Percentiles rank a stretch among this genome's conserved stretches.
These are phyloP conservation scores for Drosophila prostipennis DNA, from an alignment of 2,888 invertebrate species.

Conservation along the genomic window DNA sequence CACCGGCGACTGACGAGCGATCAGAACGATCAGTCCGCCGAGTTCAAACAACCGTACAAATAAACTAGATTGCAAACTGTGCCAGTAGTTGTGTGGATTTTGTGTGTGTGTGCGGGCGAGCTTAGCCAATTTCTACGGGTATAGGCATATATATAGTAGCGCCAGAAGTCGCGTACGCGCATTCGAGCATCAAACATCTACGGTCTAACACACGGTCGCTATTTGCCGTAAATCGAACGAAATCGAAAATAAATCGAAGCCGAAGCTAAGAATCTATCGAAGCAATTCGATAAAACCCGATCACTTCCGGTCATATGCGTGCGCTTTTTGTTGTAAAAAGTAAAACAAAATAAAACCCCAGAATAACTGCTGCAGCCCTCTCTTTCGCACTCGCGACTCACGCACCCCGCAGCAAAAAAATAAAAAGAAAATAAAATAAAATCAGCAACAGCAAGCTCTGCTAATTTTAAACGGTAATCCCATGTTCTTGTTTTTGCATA, in stretches of 20 bases:
- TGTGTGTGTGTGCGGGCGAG: slow-evolving; percentile 29
- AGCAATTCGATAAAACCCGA: slow-evolving; percentile 16
- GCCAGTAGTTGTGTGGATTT: slow-evolving; percentile 10
- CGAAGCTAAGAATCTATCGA: slow-evolving; percentile 6
- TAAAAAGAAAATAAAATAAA: slow-evolving; percentile 42
- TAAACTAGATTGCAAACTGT: slow-evolving; percentile 72
- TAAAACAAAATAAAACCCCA: slow-evolving; percentile 12
- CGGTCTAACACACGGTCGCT: slow-evolving; percentile 23
- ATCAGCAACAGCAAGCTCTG: slow-evolving; percentile 49
- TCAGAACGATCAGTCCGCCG: slow-evolving; percentile 55
- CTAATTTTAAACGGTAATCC: slow-evolving; percentile 75
- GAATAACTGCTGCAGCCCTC: slow-evolving; percentile 20
- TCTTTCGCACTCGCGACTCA: slow-evolving; percentile 46
- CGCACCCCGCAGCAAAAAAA: slow-evolving; percentile 58
- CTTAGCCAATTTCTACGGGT: slow-evolving; percentile 52
- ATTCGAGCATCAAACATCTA: slow-evolving; percentile 64
- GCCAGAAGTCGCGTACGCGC: slow-evolving; percentile 70
- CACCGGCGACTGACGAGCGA: slow-evolving; percentile 58
- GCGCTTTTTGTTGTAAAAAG: slow-evolving; percentile 20
- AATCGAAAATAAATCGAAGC: slow-evolving; percentile 12
- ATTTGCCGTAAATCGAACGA: slow-evolving; percentile 31
- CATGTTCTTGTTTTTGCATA: slow-evolving; percentile 54
- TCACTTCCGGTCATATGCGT: slow-evolving; percentile 56
- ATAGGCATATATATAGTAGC: slow-evolving; percentile 70
- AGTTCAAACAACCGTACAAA: slow-evolving; percentile 67